Conservation (phyloP, 2,113 vertebrate species). For the Candoia aspera region DNA sequence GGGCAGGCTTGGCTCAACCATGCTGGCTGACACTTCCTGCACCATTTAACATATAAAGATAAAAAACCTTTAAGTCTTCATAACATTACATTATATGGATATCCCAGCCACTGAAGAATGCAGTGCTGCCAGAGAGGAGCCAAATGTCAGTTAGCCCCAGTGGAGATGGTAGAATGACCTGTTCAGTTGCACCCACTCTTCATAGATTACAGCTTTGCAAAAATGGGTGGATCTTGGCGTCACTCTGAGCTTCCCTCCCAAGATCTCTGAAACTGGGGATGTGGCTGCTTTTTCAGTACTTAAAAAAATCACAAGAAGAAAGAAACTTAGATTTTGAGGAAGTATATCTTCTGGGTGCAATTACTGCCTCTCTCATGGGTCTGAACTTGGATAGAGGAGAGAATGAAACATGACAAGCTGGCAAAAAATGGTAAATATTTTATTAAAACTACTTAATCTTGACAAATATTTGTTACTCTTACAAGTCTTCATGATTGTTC, state of each 20-base stretch:
- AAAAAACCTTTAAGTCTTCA: neutral
- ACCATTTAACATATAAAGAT: neutral
- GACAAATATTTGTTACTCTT: conserved; percentile 59
- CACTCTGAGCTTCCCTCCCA: neutral
- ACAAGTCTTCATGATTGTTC: conserved; percentile 63
- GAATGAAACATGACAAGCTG: conserved; percentile 10
- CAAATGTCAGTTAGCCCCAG: neutral
- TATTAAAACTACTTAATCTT: conserved; percentile 49
- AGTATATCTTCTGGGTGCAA: neutral
- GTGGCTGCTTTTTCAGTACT: neutral
- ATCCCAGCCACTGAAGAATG: neutral
- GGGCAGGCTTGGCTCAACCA: neutral
- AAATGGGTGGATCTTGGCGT: neutral
- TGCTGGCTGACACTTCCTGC: neutral
- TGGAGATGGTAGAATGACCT: neutral
- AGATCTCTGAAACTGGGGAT: neutral
- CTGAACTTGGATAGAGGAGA: neutral
- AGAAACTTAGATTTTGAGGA: neutral
- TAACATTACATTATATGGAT: neutral
- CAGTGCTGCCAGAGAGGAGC: neutral
- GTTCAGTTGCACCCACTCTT: neutral
- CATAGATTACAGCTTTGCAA: neutral
- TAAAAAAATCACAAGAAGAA: neutral
- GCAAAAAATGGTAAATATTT: conserved; percentile 54
- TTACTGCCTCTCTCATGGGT: neutral